Conservation (phyloP, 2,888 invertebrate species). For the Formica aserva region DNA sequence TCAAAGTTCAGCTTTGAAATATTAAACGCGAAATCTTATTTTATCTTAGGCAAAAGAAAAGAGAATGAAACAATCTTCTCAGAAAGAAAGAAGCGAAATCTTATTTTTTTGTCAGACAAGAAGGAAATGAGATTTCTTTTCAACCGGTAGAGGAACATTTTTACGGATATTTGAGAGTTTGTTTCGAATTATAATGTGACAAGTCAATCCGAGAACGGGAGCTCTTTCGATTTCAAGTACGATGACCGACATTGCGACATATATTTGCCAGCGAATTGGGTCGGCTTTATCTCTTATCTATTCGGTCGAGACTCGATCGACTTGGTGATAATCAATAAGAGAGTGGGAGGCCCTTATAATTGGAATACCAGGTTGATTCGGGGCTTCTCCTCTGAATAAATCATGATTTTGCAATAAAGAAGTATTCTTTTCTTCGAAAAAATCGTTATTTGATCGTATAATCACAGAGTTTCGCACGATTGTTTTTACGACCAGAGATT, state of each 20-base stretch:
- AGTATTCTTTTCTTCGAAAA: neutral
- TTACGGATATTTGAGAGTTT: neutral
- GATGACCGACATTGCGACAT: slow-evolving; percentile 7
- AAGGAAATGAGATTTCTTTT: neutral
- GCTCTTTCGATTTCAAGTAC: neutral
- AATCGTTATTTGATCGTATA: neutral
- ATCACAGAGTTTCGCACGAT: neutral
- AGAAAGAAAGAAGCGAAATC: neutral
- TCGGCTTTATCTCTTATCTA: slow-evolving; percentile 4
- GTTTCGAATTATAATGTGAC: neutral
- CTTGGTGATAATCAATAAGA: slow-evolving; percentile 48
- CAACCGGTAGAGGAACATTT: neutral
- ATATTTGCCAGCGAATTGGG: neutral
- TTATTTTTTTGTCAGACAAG: neutral
- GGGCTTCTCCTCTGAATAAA: slow-evolving; percentile 27
- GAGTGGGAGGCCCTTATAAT: slow-evolving; percentile 49
- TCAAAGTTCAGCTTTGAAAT: neutral
- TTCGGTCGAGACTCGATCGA: slow-evolving; percentile 47
- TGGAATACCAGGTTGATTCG: slow-evolving; percentile 61
- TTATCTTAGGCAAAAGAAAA: neutral
- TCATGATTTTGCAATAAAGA: neutral
- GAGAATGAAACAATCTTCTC: neutral
- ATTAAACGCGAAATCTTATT: neutral
- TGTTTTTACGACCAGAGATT: neutral
- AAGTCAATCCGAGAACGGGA: neutral